phyloP scores from a whole-genome alignment of 37 sponge, comb jelly and placozoan genomes.

The Eunapius fragilis region DNA sequence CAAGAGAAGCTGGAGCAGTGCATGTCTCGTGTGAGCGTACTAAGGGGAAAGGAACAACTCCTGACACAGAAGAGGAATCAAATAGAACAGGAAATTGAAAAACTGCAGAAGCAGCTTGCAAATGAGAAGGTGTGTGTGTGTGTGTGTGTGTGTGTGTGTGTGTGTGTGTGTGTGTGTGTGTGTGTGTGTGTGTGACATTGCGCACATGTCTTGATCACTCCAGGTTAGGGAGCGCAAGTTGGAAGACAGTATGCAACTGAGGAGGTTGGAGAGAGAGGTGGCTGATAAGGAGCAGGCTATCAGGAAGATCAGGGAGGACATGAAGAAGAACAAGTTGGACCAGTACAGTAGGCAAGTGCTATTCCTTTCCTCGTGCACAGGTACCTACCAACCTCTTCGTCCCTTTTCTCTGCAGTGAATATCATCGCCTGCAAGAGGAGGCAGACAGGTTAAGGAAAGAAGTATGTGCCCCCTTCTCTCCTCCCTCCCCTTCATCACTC shows the following conservation, averaged over 20 bases:
- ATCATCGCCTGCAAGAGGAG: conserved; percentile 30
- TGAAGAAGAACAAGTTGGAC: conserved; percentile 50
- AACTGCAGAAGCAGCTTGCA: conserved; percentile 56
- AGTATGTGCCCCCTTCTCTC: conserved; percentile 3
- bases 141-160: neutral
- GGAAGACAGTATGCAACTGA: conserved; percentile 58
- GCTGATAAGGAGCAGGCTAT: conserved; percentile 22
- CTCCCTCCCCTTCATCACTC: neutral
- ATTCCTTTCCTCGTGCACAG: neutral
- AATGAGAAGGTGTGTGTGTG: conserved; percentile 49
- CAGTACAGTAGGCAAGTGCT: conserved; percentile 46
- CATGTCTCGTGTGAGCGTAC: conserved; percentile 10
- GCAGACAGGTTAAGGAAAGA: conserved; percentile 49
- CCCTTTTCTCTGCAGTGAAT: conserved; percentile 37
- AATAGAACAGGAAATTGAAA: conserved; percentile 39
- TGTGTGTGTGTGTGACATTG: neutral
- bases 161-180: neutral
- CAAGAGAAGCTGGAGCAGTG: conserved; percentile 20
- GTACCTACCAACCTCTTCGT: neutral
- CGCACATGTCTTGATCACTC: too few relatives aligned
- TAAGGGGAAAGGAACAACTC: neutral
- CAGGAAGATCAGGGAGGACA: conserved; percentile 23
- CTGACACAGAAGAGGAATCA: conserved; percentile 33
- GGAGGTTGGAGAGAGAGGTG: conserved; percentile 30
- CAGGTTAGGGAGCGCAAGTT: conserved; percentile 64